Conservation (phyloP, 2,113 vertebrate genomes). For the Leucopsar rothschildi region DNA sequence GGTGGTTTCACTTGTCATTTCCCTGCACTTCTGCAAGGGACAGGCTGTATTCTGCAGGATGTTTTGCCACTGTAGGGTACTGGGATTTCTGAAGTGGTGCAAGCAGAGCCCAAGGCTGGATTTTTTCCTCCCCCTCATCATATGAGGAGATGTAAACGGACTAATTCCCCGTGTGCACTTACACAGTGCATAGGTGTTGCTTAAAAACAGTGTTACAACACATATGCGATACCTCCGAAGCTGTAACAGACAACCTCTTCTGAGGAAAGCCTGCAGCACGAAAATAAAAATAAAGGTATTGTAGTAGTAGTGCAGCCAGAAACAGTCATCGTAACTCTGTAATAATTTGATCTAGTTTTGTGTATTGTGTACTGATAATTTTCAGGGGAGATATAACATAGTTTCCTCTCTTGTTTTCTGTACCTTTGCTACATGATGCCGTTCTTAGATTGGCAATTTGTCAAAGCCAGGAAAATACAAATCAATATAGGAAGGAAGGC, state of each 20-base stretch:
- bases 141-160: neutral
- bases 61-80: neutral
- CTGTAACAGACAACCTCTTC: neutral
- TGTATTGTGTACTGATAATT: neutral
- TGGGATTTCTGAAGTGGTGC: neutral
- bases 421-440: neutral
- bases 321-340: constrained; percentile 41
- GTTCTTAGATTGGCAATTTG: constrained; percentile 31
- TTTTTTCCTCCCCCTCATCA: neutral
- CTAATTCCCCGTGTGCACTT: neutral
- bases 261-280: neutral
- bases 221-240: neutral
- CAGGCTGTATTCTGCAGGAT: neutral
- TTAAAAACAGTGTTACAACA: constrained; percentile 7
- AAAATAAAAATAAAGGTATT: constrained; percentile 26
- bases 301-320: constrained; percentile 13
- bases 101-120: neutral
- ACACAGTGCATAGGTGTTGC: neutral
- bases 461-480: constrained; percentile 53
- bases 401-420: neutral
- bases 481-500: constrained; percentile 34
- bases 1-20: neutral
- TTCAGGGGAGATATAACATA: neutral
- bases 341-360: constrained; percentile 25
- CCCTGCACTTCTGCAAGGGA: neutral